These are phyloP conservation scores for Diloba caeruleocephala DNA, from an alignment of 2,888 invertebrate genomes.

Conservation along the genomic window DNA sequence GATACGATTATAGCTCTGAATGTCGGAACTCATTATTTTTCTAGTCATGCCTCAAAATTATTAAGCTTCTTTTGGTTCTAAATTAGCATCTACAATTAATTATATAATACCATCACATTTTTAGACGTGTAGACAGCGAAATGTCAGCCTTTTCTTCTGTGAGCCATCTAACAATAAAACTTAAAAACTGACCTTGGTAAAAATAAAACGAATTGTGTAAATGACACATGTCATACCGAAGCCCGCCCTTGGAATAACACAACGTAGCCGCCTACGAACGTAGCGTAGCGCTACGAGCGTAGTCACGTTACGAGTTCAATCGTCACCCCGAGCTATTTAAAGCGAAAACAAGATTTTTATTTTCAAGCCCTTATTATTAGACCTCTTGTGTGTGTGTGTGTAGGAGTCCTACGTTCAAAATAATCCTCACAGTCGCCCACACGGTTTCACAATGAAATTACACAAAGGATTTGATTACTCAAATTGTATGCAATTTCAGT, in stretches of 20 bases:
- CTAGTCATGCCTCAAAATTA: too few relatives aligned
- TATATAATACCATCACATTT: too few relatives aligned
- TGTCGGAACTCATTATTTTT: too few relatives aligned
- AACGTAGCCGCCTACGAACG: slow-evolving; percentile 38
- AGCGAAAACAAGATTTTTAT: slow-evolving; percentile 18
- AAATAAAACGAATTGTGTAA: not conserved
- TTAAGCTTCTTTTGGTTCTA: too few relatives aligned
- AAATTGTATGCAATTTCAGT: too few relatives aligned
- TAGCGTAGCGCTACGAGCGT: slow-evolving; percentile 33
- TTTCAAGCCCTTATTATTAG: slow-evolving; percentile 23
- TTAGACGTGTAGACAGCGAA: too few relatives aligned
- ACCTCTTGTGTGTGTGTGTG: not conserved
- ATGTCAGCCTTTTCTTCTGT: too few relatives aligned
- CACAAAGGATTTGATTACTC: too few relatives aligned
- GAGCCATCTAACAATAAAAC: too few relatives aligned
- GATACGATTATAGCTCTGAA: not conserved
- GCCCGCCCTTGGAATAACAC: slow-evolving; percentile 18
- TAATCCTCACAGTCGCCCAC: not conserved
- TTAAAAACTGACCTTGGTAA: not conserved
- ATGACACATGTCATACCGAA: not conserved
- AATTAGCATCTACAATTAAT: too few relatives aligned
- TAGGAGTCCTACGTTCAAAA: slow-evolving; percentile 1
- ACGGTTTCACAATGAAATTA: not conserved
- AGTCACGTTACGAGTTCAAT: slow-evolving; percentile 9
- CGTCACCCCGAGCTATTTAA: slow-evolving; percentile 14